phyloP scores from a whole-genome alignment of 2,113 vertebrate species.

The Vidua macroura region DNA sequence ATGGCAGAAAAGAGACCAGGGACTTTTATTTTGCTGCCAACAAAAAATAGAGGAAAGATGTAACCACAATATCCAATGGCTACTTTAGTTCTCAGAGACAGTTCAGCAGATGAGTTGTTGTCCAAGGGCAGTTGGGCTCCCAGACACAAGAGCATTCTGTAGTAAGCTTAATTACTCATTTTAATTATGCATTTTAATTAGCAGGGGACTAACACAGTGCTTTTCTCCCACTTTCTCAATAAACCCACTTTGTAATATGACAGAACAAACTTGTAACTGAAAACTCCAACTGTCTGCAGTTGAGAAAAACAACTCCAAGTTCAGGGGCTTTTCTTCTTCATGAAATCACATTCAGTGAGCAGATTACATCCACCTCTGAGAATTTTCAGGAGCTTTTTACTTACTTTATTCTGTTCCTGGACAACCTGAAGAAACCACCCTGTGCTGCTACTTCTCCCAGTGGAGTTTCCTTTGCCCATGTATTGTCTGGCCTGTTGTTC shows the following conservation, averaged over 20 bases:
- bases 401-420: neutral
- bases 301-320: slow-evolving; percentile 1
- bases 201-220: slow-evolving; percentile 31
- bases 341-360: neutral
- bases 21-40: slow-evolving; percentile 32
- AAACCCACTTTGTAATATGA: slow-evolving; percentile 36
- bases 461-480: neutral
- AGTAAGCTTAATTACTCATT: slow-evolving; percentile 57
- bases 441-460: neutral
- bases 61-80: slow-evolving; percentile 26
- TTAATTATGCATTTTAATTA: slow-evolving; percentile 67
- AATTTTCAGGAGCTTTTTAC: neutral
- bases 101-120: slow-evolving; percentile 38
- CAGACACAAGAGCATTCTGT: slow-evolving; percentile 52
- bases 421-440: neutral
- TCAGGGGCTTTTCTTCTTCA: neutral
- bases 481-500: neutral
- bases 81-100: slow-evolving; percentile 47
- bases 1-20: slow-evolving; percentile 2
- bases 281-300: neutral
- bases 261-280: slow-evolving; percentile 33
- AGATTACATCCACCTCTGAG: neutral
- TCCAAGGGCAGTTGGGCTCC: slow-evolving; percentile 38
- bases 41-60: slow-evolving; percentile 23
- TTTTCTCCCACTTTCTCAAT: slow-evolving; percentile 49